Percentiles rank a stretch among this genome's conserved stretches.
Evolutionary conservation across 2,797 vertebrate genomes (phyloP).

Genomic region (Melanotaenia maccullochi): DNA sequence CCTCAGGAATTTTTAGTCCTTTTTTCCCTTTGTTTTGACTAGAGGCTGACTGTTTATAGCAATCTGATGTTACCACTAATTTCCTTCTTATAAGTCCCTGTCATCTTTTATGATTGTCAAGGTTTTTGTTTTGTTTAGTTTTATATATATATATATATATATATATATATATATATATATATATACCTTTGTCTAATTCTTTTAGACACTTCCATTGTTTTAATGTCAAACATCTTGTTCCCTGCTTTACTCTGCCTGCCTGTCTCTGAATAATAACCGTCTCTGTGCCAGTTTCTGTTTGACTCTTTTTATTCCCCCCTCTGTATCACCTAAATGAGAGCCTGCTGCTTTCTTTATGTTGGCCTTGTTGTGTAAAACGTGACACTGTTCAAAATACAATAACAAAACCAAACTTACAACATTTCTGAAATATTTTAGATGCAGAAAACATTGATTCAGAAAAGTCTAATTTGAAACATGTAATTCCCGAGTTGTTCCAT

Average conservation of each 20-base stretch:
- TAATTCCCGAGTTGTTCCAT: not conserved
- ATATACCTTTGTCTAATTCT: constrained; percentile 7
- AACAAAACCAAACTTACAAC: not conserved
- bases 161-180: not conserved
- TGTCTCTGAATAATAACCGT: constrained; percentile 22
- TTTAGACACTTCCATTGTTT: constrained; percentile 11
- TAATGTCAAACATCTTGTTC: constrained; percentile 12
- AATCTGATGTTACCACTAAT: not conserved
- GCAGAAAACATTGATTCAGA: not conserved
- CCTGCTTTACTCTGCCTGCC: not conserved
- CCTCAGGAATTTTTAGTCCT: not conserved
- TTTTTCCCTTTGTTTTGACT: constrained; percentile 4
- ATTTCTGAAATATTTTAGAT: not conserved
- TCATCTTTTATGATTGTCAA: constrained; percentile 1
- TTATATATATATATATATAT: not conserved
- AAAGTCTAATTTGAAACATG: not conserved
- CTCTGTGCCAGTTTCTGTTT: constrained; percentile 7
- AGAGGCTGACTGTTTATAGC: not conserved
- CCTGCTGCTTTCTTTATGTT: not conserved
- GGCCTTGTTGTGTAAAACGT: too few species aligned
- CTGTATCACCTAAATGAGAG: not conserved
- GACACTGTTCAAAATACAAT: not conserved
- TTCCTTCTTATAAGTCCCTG: not conserved
- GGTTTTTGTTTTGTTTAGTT: not conserved
- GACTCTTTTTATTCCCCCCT: constrained; percentile 1